phyloP scores from a whole-genome alignment of 1,140 invertebrate species.

The Gonioctena quinquepunctata region DNA sequence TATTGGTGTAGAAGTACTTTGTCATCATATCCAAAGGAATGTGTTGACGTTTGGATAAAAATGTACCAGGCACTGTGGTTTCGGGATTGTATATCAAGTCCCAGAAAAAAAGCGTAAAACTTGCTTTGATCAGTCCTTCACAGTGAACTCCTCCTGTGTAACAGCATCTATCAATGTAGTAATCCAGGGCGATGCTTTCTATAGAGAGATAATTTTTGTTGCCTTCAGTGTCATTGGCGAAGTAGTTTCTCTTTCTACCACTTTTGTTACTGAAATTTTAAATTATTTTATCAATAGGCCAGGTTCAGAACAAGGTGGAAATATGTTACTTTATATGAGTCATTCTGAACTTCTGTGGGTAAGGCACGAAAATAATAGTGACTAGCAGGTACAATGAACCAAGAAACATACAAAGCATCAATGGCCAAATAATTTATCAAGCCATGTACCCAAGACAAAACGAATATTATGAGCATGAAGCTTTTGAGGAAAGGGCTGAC shows the following conservation, averaged over 20 bases:
- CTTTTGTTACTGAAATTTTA: slow-evolving; percentile 22
- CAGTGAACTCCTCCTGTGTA: slow-evolving; percentile 42
- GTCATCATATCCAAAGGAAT: slow-evolving; percentile 44
- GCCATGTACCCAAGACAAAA: no score
- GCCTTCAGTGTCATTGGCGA: slow-evolving; percentile 19
- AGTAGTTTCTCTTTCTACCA: slow-evolving; percentile 34
- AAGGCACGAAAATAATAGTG: no score
- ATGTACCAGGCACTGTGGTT: slow-evolving; percentile 32
- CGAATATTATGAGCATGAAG: no score
- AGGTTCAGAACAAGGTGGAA: no score
- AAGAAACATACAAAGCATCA: no score
- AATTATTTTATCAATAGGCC: no score
- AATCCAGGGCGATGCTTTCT: slow-evolving; percentile 35
- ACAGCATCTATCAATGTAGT: slow-evolving; percentile 35
- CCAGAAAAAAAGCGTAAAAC: slow-evolving; percentile 47
- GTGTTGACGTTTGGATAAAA: slow-evolving; percentile 40
- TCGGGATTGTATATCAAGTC: slow-evolving; percentile 45
- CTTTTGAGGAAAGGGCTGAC: no score
- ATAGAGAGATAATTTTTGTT: slow-evolving; percentile 26
- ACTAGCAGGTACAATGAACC: no score
- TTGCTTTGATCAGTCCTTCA: slow-evolving; percentile 37
- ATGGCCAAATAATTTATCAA: no score
- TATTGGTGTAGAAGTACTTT: slow-evolving; percentile 43
- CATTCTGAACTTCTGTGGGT: no score
- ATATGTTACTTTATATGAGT: no score